Evolutionary conservation across 2,888 invertebrate genomes (phyloP).

Genomic region (Nymphalis c-album): DNA sequence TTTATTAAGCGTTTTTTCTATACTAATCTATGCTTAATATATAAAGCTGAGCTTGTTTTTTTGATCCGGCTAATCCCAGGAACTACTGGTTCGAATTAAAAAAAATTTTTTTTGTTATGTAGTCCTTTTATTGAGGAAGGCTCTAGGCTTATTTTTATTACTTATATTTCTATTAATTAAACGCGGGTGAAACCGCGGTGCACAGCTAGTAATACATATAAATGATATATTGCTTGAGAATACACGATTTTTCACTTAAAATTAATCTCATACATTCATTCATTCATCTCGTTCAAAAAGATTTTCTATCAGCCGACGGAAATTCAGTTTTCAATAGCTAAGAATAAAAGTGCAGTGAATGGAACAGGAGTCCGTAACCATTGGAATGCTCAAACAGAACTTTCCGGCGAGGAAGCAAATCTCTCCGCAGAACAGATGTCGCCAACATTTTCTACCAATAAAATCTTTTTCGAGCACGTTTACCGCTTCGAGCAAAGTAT

Average conservation of each 20-base stretch:
- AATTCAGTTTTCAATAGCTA: conserved; percentile 23
- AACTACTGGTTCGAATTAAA: too few species aligned
- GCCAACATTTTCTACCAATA: conserved; percentile 66
- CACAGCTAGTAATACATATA: conserved; percentile 6
- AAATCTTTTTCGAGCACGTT: conserved; percentile 70
- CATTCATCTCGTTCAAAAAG: conserved; percentile 6
- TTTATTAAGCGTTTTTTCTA: background rate
- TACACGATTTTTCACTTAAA: conserved; percentile 49
- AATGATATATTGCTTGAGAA: conserved; percentile 63
- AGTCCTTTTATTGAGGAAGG: too few species aligned
- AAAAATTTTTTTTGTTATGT: too few species aligned
- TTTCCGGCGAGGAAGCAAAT: conserved; percentile 59
- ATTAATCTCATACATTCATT: conserved; percentile 9
- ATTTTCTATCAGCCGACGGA: conserved; percentile 11
- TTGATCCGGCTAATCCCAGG: too few species aligned
- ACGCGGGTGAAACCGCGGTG: too few species aligned
- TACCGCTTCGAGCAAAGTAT: conserved; percentile 46
- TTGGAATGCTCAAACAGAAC: conserved; percentile 54
- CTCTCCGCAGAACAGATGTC: conserved; percentile 66
- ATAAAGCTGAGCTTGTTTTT: too few species aligned
- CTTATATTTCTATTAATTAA: too few species aligned
- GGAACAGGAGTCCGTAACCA: conserved; percentile 16
- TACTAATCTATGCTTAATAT: too few species aligned
- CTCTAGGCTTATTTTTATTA: too few species aligned
- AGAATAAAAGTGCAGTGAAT: conserved; percentile 23